These are phyloP conservation scores for Bufotes viridis DNA, from an alignment of 2,797 vertebrate species.

Conservation along the genomic window DNA sequence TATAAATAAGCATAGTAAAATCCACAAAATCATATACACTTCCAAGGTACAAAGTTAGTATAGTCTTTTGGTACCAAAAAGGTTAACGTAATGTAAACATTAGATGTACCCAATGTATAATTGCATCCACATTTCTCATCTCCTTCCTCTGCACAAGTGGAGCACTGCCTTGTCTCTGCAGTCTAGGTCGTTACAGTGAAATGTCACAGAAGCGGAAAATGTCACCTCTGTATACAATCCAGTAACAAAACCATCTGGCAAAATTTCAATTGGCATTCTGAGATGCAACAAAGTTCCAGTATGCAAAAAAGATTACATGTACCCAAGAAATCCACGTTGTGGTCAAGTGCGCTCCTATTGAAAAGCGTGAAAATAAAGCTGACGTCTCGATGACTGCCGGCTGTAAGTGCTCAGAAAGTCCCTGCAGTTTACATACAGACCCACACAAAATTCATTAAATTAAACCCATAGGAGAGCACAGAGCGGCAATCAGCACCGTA, in stretches of 20 bases:
- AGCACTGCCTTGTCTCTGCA: neutral
- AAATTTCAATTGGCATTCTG: neutral
- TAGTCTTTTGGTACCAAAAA: neutral
- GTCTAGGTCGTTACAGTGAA: neutral
- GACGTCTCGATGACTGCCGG: constrained; percentile 5
- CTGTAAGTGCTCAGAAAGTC: neutral
- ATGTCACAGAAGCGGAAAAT: neutral
- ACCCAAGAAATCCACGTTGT: neutral
- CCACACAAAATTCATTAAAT: constrained; percentile 31
- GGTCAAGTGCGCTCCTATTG: neutral
- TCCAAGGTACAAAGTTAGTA: neutral
- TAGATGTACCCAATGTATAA: neutral
- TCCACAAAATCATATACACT: neutral
- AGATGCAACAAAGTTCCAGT: neutral
- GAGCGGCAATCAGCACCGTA: constrained; percentile 17
- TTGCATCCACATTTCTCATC: neutral
- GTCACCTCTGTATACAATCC: constrained; percentile 17
- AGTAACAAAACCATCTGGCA: neutral
- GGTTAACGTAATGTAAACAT: neutral
- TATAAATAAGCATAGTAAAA: neutral
- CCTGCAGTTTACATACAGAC: neutral
- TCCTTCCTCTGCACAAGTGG: neutral
- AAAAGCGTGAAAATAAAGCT: neutral
- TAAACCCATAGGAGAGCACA: constrained; percentile 32
- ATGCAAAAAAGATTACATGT: neutral